These are phyloP conservation scores for Megaceryle torquata DNA, from an alignment of 2,113 vertebrate genomes.

Conservation along the genomic window DNA sequence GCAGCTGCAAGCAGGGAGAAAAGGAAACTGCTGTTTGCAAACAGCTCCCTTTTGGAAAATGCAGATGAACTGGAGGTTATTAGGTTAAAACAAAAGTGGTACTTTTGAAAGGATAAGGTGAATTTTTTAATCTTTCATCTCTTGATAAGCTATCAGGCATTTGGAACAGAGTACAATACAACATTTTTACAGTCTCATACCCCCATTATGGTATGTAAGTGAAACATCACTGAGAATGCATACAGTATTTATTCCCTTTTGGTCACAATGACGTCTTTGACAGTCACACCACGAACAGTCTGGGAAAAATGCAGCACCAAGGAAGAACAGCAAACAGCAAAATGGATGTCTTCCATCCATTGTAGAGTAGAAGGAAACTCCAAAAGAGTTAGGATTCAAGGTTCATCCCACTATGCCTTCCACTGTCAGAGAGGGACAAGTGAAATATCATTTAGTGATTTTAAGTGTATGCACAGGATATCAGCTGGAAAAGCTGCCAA, in stretches of 20 bases:
- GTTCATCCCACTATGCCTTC: not conserved
- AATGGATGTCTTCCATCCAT: not conserved
- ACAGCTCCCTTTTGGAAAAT: not conserved
- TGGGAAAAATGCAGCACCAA: not conserved
- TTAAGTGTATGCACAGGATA: not conserved
- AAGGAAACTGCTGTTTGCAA: constrained; percentile 21
- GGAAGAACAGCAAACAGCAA: not conserved
- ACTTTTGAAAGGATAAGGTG: not conserved
- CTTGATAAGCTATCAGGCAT: not conserved
- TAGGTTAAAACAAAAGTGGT: not conserved
- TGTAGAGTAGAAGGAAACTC: not conserved
- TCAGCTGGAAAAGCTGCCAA: not conserved
- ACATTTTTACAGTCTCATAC: not conserved
- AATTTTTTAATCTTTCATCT: not conserved
- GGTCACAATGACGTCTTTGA: not conserved
- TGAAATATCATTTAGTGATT: not conserved
- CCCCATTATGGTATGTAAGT: not conserved
- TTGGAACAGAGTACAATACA: not conserved
- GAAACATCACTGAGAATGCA: not conserved
- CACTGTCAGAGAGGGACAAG: not conserved
- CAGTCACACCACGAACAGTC: not conserved
- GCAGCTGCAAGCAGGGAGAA: not conserved
- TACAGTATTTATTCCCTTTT: not conserved
- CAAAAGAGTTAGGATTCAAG: not conserved
- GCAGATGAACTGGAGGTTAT: not conserved